A percentile compares a stretch with the other conserved stretches of the same genome.
These are phyloP conservation scores for Rhynchonycteris naso DNA, from an alignment of 2,797 vertebrate species.

Conservation along the genomic window DNA sequence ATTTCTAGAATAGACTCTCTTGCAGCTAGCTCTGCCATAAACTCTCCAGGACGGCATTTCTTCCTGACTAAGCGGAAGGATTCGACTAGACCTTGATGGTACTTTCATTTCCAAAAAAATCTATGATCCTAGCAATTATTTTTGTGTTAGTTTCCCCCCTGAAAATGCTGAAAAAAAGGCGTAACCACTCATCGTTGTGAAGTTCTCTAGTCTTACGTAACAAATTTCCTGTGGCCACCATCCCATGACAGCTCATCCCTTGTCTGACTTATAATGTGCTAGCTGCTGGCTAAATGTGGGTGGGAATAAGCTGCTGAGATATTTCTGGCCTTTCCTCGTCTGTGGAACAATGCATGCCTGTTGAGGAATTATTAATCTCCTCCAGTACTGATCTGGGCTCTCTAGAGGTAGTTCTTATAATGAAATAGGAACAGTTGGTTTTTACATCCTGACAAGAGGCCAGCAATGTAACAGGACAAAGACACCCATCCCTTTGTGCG, in stretches of 20 bases:
- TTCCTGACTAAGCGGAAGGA: neutral
- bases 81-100: neutral
- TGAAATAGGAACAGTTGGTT: neutral
- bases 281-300: neutral
- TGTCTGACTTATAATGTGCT: neutral
- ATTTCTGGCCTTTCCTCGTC: neutral
- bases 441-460: neutral
- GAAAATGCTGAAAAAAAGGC: neutral
- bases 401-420: neutral
- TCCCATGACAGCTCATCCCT: neutral
- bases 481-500: too few species aligned
- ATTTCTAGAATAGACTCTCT: neutral
- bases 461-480: neutral
- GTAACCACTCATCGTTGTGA: neutral
- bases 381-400: neutral
- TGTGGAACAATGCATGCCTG: neutral
- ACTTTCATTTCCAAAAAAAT: neutral
- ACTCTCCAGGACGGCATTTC: too few species aligned
- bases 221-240: neutral
- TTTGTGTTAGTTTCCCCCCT: neutral
- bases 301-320: neutral
- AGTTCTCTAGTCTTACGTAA: neutral
- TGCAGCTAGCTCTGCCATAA: fast-evolving
- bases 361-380: neutral
- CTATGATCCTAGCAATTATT: neutral